Conservation (phyloP, 2,888 invertebrate genomes). For the Latrodectus hesperus region DNA sequence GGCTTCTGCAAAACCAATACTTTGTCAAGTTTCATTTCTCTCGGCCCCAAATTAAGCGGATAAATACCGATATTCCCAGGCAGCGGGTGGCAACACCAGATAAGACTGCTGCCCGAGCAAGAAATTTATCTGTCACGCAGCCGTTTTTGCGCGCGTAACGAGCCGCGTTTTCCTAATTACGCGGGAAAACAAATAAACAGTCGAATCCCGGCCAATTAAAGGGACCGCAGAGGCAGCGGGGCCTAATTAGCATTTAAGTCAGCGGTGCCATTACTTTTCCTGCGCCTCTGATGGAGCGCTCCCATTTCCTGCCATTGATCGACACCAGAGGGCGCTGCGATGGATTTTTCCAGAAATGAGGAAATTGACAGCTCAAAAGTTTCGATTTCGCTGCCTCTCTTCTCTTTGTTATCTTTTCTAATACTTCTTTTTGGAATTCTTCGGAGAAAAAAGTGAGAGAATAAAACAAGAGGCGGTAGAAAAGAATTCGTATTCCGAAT, state of each 20-base stretch:
- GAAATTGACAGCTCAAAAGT: too few species aligned
- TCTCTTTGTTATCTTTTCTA: too few species aligned
- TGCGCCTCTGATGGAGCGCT: not conserved
- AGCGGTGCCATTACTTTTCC: not conserved
- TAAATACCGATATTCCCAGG: not conserved
- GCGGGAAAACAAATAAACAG: too few species aligned
- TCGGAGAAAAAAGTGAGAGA: too few species aligned
- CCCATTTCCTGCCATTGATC: not conserved
- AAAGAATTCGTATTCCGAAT: too few species aligned
- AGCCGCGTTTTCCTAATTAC: too few species aligned
- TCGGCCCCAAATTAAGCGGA: not conserved
- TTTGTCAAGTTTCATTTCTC: constrained; percentile 5
- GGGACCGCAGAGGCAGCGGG: not conserved
- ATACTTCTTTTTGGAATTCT: too few species aligned
- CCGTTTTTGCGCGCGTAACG: too few species aligned
- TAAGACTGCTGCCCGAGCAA: not conserved
- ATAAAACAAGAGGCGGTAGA: too few species aligned
- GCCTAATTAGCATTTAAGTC: not conserved
- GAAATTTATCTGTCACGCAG: not conserved
- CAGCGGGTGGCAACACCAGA: not conserved
- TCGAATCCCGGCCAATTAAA: not conserved
- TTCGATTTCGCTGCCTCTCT: too few species aligned
- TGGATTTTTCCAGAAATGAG: too few species aligned
- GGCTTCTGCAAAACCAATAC: constrained; percentile 2
- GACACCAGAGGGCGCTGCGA: constrained; percentile 1